These are phyloP conservation scores for Cephalopterus ornatus DNA, from an alignment of 2,113 vertebrate species.

Conservation along the genomic window DNA sequence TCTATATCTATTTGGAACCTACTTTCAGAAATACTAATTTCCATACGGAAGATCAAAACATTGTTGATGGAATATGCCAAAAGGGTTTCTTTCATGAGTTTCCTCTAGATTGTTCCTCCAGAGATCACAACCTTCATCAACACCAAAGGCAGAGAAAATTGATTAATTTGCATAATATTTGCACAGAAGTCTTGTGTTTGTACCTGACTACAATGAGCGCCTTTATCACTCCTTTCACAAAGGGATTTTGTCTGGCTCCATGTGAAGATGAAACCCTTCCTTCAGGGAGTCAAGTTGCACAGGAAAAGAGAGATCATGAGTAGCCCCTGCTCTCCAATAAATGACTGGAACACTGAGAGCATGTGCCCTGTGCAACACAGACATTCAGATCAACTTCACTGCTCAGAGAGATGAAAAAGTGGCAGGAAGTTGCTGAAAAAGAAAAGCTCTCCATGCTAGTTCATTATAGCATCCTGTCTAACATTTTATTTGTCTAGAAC, in stretches of 20 bases:
- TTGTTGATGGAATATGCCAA: not conserved
- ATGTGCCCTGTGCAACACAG: not conserved
- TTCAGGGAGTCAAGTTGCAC: not conserved
- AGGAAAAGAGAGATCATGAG: not conserved
- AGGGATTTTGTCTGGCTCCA: not conserved
- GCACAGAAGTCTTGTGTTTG: not conserved
- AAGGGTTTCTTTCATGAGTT: not conserved
- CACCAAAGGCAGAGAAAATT: not conserved
- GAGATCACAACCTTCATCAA: not conserved
- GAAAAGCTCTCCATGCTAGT: not conserved
- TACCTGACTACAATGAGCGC: not conserved
- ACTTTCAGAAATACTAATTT: not conserved
- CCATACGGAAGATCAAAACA: not conserved
- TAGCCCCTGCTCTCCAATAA: not conserved
- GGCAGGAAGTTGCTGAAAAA: not conserved
- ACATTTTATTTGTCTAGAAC: not conserved
- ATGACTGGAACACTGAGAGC: not conserved
- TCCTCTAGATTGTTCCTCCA: not conserved
- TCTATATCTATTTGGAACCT: not conserved
- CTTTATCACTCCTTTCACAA: not conserved
- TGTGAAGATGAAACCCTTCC: not conserved
- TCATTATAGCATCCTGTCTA: not conserved
- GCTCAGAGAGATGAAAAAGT: not conserved
- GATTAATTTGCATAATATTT: not conserved
- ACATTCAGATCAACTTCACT: not conserved